A percentile compares a stretch with the other conserved stretches of the same genome.
phyloP scores from a whole-genome alignment of 2,888 invertebrate genomes.

The Trissoscelio sp. region DNA sequence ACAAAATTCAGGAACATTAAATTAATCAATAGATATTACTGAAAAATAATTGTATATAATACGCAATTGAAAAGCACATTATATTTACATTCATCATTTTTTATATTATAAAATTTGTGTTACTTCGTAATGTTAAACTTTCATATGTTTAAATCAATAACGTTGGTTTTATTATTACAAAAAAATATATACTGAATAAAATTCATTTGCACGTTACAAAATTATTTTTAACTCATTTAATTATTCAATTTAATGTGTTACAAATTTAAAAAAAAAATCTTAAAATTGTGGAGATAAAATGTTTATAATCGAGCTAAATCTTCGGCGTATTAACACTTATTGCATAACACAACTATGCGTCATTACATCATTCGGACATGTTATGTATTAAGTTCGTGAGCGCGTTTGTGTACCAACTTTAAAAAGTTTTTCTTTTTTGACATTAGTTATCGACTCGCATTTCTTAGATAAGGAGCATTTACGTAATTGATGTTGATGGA shows the following conservation, averaged over 20 bases:
- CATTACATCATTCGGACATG: constrained; percentile 51
- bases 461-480: constrained; percentile 42
- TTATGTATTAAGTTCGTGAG: constrained; percentile 24
- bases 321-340: constrained; percentile 24
- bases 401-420: constrained; percentile 11
- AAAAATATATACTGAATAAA: too few relatives aligned
- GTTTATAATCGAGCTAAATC: not conserved
- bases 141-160: too few relatives aligned
- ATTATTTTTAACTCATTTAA: too few relatives aligned
- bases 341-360: constrained; percentile 44
- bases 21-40: not conserved
- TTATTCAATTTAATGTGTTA: too few relatives aligned
- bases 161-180: too few relatives aligned
- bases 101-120: not conserved
- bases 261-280: too few relatives aligned
- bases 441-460: constrained; percentile 37
- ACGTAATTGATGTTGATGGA: constrained; percentile 21
- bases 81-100: too few relatives aligned
- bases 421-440: constrained; percentile 29
- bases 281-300: too few relatives aligned
- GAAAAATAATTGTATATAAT: constrained; percentile 25
- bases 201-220: too few relatives aligned
- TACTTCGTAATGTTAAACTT: not conserved
- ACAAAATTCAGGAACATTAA: constrained; percentile 75
- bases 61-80: constrained; percentile 2